Percentiles rank a stretch among this genome's conserved stretches.
phyloP scores from a whole-genome alignment of 2,797 vertebrate species.

The Lemur catta region DNA sequence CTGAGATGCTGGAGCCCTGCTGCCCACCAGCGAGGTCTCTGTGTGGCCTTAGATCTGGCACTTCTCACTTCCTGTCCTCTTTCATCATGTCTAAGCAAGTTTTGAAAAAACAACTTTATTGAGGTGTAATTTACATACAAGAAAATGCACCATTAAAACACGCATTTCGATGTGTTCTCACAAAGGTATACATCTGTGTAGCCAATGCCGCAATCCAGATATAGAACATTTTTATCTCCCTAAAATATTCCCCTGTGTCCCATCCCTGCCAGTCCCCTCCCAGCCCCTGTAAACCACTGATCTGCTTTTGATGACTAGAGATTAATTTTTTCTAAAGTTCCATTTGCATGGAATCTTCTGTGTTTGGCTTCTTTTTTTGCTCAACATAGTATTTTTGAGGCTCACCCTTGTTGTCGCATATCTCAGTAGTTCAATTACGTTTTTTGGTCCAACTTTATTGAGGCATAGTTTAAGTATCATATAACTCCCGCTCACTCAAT shows the following conservation, averaged over 20 bases:
- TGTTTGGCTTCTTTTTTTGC: neutral
- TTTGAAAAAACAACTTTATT: neutral
- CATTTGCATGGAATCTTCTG: neutral
- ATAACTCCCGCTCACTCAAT: too few relatives aligned
- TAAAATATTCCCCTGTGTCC: neutral
- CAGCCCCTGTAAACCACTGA: neutral
- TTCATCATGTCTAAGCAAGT: neutral
- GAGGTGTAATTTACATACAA: neutral
- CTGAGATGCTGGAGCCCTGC: neutral
- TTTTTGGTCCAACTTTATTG: neutral
- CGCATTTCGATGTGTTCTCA: neutral
- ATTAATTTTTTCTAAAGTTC: neutral
- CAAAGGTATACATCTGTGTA: too few relatives aligned
- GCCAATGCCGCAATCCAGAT: neutral
- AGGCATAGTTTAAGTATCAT: neutral
- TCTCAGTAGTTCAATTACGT: neutral
- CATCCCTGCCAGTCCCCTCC: too few relatives aligned
- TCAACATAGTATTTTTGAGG: neutral
- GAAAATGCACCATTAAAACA: neutral
- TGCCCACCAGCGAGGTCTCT: neutral
- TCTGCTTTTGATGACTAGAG: neutral
- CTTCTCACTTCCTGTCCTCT: neutral
- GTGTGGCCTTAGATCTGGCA: neutral
- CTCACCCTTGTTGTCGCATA: neutral
- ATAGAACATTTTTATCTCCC: neutral